Evolutionary conservation across 2,113 vertebrate species (phyloP).

Genomic region (Caretta caretta): DNA sequence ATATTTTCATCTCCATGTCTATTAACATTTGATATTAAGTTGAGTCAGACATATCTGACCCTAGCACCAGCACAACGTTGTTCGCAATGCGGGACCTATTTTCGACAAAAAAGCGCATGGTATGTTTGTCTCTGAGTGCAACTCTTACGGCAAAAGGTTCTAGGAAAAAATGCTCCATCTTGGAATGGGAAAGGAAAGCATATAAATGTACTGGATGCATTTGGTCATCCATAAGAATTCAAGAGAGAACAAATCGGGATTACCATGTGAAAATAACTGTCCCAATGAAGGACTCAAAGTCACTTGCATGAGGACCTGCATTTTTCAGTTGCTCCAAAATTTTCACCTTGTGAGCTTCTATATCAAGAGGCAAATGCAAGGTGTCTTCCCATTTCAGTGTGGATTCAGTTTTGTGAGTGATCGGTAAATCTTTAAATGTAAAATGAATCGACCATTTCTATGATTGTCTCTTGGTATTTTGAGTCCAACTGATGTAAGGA

Average conservation of each 20-base stretch:
- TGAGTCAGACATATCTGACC: accelerated
- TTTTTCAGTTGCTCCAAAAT: background rate
- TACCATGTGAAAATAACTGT: background rate
- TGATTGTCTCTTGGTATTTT: background rate
- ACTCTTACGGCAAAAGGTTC: background rate
- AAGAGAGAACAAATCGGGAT: background rate
- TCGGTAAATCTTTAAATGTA: background rate
- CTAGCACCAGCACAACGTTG: background rate
- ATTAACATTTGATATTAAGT: background rate
- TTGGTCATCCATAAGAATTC: background rate
- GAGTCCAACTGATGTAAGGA: background rate
- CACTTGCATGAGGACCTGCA: background rate
- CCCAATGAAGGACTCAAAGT: background rate
- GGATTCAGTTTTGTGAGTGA: background rate
- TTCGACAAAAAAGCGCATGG: background rate
- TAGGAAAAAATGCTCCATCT: background rate
- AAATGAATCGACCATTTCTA: background rate
- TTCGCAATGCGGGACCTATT: background rate
- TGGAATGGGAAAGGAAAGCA: background rate
- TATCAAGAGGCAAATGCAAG: background rate
- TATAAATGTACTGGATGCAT: background rate
- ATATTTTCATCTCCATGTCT: background rate
- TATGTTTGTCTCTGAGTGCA: background rate
- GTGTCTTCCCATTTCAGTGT: background rate
- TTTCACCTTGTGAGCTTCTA: background rate